A percentile compares a stretch with the other conserved stretches of the same genome.
Evolutionary conservation across 2,113 vertebrate genomes (phyloP).

Genomic region (Petroica traversi): DNA sequence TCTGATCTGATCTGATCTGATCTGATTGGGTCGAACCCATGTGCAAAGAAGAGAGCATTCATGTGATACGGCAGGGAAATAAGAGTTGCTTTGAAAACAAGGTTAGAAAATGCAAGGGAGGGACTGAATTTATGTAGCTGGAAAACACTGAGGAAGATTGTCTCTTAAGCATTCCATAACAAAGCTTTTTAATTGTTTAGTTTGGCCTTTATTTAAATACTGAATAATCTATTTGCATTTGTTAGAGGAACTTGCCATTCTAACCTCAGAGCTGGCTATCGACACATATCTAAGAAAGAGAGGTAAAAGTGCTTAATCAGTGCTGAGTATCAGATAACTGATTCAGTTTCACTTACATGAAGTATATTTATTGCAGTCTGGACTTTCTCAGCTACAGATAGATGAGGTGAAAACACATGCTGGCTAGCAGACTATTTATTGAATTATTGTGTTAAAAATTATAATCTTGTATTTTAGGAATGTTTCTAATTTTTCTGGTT

Average conservation of each 20-base stretch:
- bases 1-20: not conserved
- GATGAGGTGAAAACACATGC: not conserved
- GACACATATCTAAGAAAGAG: not conserved
- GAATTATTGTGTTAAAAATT: not conserved
- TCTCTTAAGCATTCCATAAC: not conserved
- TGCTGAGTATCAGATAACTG: not conserved
- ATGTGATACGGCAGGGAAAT: not conserved
- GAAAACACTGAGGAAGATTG: not conserved
- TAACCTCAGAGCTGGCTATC: not conserved
- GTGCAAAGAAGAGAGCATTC: not conserved
- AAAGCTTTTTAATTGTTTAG: not conserved
- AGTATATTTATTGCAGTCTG: not conserved
- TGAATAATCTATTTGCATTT: not conserved
- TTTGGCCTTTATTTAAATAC: not conserved
- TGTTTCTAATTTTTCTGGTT: not conserved
- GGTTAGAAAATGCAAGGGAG: not conserved
- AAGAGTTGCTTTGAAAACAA: accelerated
- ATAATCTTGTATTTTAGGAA: not conserved
- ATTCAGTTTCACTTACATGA: not conserved
- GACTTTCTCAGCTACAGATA: not conserved
- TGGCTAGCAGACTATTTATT: not conserved
- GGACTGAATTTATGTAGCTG: not conserved
- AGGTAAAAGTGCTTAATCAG: not conserved
- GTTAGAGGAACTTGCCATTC: not conserved
- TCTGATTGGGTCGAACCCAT: accelerated